phyloP scores from a whole-genome alignment of 2,113 vertebrate species.

The Erythrolamprus reginae region DNA sequence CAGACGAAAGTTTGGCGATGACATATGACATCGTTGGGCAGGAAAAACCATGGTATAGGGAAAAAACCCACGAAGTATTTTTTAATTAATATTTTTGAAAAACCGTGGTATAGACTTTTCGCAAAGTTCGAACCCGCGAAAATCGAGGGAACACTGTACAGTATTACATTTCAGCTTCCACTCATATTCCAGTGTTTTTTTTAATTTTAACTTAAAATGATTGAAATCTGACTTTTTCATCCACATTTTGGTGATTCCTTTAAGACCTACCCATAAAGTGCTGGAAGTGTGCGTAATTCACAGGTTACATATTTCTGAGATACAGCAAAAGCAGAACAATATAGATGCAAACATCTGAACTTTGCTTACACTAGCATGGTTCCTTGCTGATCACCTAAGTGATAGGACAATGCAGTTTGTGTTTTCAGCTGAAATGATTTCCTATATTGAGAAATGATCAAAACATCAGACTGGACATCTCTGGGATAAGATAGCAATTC shows the following conservation, averaged over 20 bases:
- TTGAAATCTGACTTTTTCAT: not conserved
- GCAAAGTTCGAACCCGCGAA: no score
- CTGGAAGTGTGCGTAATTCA: not conserved
- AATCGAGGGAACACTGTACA: no score
- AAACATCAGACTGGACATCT: not conserved
- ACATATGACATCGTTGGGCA: no score
- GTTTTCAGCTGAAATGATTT: not conserved
- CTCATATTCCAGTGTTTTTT: not conserved
- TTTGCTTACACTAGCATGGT: not conserved
- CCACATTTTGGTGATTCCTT: not conserved
- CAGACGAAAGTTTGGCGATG: no score
- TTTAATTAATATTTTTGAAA: no score
- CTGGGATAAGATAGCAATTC: not conserved
- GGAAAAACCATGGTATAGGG: no score
- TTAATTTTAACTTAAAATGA: not conserved
- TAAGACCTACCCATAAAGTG: not conserved
- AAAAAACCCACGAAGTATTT: no score
- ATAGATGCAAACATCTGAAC: not conserved
- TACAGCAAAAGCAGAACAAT: not conserved
- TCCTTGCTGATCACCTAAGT: not conserved
- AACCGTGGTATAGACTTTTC: no score
- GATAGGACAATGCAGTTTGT: not conserved
- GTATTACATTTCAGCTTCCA: not conserved
- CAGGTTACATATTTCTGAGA: not conserved
- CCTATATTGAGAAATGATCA: not conserved